These are phyloP conservation scores for Entomyzon cyanotis DNA, from an alignment of 2,113 vertebrate species.

Conservation along the genomic window DNA sequence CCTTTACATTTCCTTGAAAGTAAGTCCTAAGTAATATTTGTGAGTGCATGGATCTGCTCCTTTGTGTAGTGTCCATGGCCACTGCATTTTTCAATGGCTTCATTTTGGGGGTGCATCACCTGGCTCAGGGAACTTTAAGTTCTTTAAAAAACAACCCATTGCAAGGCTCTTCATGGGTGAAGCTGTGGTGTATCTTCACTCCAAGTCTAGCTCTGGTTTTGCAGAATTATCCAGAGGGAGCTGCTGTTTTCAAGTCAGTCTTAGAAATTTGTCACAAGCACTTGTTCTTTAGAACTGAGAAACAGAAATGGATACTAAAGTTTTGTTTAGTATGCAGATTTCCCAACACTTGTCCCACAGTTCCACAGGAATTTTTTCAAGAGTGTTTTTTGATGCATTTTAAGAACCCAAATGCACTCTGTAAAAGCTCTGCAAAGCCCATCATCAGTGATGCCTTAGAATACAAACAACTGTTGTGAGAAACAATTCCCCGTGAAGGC, in stretches of 20 bases:
- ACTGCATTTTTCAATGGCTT: neutral
- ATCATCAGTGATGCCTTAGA: neutral
- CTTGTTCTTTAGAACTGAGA: neutral
- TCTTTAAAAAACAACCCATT: neutral
- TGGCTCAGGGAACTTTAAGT: accelerated
- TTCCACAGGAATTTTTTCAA: neutral
- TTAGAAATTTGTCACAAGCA: neutral
- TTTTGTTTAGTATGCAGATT: neutral
- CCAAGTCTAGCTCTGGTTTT: neutral
- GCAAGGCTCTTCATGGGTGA: neutral
- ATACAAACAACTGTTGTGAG: neutral
- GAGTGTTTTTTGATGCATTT: neutral
- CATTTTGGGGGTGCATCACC: neutral
- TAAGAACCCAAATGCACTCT: neutral
- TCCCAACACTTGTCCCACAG: neutral
- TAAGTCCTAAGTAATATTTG: neutral
- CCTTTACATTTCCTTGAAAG: neutral
- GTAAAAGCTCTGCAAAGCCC: neutral
- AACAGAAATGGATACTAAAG: neutral
- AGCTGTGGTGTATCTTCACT: neutral
- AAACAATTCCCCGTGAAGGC: neutral
- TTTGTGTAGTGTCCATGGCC: neutral
- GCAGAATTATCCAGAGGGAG: neutral
- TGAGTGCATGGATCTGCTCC: neutral
- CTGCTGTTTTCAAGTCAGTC: accelerated